Evolutionary conservation across 2,797 vertebrate genomes (phyloP).

Genomic region (Hybognathus amarus): DNA sequence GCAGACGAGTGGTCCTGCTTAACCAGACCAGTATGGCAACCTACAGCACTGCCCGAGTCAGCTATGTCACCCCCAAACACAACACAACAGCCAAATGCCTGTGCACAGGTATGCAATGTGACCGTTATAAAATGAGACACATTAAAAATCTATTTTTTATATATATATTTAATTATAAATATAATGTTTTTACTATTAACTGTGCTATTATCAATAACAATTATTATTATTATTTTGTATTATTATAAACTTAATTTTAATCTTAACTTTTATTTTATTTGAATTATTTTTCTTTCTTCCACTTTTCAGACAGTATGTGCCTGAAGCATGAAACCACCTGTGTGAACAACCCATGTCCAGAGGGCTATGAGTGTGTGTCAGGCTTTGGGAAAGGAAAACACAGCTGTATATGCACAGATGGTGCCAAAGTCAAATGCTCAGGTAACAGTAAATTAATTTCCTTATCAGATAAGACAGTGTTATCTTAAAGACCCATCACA

Average conservation of each 20-base stretch:
- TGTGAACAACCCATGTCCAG: conserved; percentile 77
- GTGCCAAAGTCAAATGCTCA: conserved; percentile 73
- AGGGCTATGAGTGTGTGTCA: conserved; percentile 78
- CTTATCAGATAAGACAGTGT: conserved; percentile 17
- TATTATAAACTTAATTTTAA: not conserved
- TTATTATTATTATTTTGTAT: not conserved
- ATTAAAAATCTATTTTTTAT: not conserved
- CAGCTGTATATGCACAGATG: conserved; percentile 78
- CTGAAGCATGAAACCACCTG: conserved; percentile 71
- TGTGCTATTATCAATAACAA: not conserved
- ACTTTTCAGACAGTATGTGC: conserved; percentile 77
- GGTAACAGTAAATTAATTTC: conserved; percentile 66
- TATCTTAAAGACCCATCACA: not conserved
- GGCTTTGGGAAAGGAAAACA: conserved; percentile 74
- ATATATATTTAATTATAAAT: not conserved
- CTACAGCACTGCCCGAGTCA: conserved; percentile 82
- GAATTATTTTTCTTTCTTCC: not conserved
- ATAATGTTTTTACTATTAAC: not conserved
- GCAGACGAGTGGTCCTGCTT: conserved; percentile 79
- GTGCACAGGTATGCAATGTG: conserved; percentile 79
- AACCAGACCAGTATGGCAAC: conserved; percentile 81
- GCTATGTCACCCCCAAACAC: conserved; percentile 84
- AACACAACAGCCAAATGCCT: conserved; percentile 77
- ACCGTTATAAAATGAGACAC: not conserved
- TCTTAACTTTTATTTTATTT: not conserved